Evolutionary conservation across 1,140 invertebrate species (phyloP).

Genomic region (Drosophila mauritiana): DNA sequence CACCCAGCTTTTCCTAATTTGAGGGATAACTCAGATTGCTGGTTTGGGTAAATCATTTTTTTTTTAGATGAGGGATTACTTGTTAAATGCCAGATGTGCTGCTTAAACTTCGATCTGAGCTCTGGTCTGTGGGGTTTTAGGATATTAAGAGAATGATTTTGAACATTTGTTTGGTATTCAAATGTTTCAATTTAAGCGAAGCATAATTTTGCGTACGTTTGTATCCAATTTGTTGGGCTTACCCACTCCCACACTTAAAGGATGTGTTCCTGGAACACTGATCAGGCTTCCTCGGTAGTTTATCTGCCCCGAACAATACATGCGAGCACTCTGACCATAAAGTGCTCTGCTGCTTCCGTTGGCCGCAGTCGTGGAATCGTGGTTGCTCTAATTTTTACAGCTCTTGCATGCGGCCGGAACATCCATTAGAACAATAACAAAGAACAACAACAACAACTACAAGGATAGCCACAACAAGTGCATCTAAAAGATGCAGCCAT

Average conservation of each 20-base stretch:
- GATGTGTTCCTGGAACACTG: not conserved
- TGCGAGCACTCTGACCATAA: conserved; percentile 31
- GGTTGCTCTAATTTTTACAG: conserved; percentile 63
- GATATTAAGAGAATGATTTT: too few relatives aligned
- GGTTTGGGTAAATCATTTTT: not conserved
- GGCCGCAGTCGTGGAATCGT: conserved; percentile 35
- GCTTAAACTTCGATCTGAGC: not conserved
- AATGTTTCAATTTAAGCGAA: not conserved
- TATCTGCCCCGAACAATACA: conserved; percentile 9
- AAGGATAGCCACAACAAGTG: conserved; percentile 47
- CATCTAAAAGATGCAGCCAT: conserved; percentile 68
- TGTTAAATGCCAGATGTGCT: not conserved
- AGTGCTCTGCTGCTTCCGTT: conserved; percentile 39
- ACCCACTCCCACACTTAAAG: not conserved
- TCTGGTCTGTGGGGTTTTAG: too few relatives aligned
- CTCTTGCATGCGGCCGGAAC: conserved; percentile 64
- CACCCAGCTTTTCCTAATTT: conserved; percentile 30
- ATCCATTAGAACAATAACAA: conserved; percentile 65
- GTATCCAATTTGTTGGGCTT: not conserved
- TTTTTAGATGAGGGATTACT: not conserved
- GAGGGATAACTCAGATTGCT: conserved; percentile 5
- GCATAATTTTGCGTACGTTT: not conserved
- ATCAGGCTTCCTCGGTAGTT: not conserved
- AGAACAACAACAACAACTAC: not conserved
- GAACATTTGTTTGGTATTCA: not conserved